phyloP scores from a whole-genome alignment of 2,113 vertebrate genomes.

The Sorex fumeus region DNA sequence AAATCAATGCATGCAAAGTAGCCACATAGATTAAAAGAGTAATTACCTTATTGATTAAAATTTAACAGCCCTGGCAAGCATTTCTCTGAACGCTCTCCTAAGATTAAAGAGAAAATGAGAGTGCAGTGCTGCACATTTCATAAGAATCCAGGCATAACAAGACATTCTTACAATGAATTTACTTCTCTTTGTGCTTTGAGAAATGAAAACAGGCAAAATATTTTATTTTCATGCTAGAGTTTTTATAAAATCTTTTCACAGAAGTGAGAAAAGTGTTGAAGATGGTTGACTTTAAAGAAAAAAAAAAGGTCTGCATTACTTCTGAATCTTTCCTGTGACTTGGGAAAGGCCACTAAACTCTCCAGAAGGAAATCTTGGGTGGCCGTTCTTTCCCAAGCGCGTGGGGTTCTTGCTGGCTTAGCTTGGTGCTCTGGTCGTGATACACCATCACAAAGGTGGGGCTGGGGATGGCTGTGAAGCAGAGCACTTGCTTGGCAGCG shows the following conservation, averaged over 20 bases:
- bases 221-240: slow-evolving; percentile 38
- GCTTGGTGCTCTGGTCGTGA: neutral
- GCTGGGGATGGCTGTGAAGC: no score
- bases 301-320: neutral
- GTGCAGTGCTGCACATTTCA: slow-evolving; percentile 45
- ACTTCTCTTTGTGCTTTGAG: slow-evolving; percentile 32
- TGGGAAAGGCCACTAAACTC: neutral
- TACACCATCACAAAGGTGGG: neutral
- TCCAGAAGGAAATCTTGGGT: neutral
- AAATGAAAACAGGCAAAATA: slow-evolving; percentile 29
- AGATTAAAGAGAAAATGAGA: slow-evolving; percentile 61
- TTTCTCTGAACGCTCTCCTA: slow-evolving; percentile 76
- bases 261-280: neutral
- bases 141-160: slow-evolving; percentile 50
- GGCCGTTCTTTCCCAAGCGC: neutral
- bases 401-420: neutral
- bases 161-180: slow-evolving; percentile 44
- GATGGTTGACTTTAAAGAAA: neutral
- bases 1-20: slow-evolving; percentile 86
- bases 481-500: no score
- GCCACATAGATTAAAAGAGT: slow-evolving; percentile 86
- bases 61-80: slow-evolving; percentile 70
- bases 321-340: neutral
- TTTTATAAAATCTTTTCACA: slow-evolving; percentile 7
- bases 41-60: slow-evolving; percentile 87